Evolutionary conservation across 2,113 vertebrate species (phyloP).

Genomic region (Marcusenius ussheri): DNA sequence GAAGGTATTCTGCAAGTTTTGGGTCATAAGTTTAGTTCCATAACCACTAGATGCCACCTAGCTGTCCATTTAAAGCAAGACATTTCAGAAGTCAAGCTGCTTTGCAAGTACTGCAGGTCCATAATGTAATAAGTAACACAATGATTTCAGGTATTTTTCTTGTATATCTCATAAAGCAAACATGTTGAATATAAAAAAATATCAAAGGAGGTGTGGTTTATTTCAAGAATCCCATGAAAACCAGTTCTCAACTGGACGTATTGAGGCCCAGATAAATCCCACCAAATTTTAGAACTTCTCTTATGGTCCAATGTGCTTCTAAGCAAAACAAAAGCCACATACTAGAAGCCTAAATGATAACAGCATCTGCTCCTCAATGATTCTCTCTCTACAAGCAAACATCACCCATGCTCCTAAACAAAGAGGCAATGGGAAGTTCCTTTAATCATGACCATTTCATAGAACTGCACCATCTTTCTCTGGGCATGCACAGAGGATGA

Average conservation of each 20-base stretch:
- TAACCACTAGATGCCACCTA: neutral
- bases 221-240: no score
- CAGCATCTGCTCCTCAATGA: neutral
- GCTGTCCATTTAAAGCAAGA: neutral
- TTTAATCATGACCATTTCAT: neutral
- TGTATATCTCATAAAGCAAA: neutral
- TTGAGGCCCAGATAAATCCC: neutral
- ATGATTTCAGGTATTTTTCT: no score
- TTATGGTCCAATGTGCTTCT: neutral
- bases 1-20: neutral
- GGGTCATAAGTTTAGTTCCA: neutral
- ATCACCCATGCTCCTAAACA: neutral
- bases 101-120: neutral
- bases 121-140: no score
- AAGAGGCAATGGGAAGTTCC: neutral
- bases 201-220: no score
- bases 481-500: neutral
- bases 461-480: neutral
- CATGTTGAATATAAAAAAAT: neutral
- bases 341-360: neutral
- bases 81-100: no score
- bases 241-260: no score
- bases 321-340: neutral
- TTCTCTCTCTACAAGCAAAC: neutral
- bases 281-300: neutral